Evolutionary conservation across 2,888 invertebrate species (phyloP).

Genomic region (Orthosia incerta): DNA sequence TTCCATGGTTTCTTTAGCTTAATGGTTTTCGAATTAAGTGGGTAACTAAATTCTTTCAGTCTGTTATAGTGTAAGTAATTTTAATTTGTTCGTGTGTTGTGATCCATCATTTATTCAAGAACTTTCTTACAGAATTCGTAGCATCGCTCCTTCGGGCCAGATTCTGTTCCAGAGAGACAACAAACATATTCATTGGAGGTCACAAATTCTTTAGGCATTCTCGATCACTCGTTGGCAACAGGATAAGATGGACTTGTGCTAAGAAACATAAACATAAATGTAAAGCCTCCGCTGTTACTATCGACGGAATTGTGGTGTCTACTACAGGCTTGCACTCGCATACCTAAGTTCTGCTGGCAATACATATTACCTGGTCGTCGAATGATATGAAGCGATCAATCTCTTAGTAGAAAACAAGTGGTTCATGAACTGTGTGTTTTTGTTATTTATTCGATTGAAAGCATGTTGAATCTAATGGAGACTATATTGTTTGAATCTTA

Average conservation of each 20-base stretch:
- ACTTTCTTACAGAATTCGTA: conserved; percentile 75
- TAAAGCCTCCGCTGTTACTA: conserved; percentile 84
- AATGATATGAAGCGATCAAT: conserved; percentile 9
- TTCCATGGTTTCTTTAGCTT: not conserved
- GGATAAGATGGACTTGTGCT: conserved; percentile 86
- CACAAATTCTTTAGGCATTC: conserved; percentile 87
- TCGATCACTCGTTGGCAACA: conserved; percentile 82
- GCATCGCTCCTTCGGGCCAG: conserved; percentile 80
- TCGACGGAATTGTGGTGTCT: conserved; percentile 82
- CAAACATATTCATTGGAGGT: conserved; percentile 83
- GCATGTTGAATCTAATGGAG: not conserved
- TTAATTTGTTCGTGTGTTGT: not conserved
- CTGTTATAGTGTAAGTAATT: conserved; percentile 18
- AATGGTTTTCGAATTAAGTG: not conserved
- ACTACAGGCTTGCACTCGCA: conserved; percentile 84
- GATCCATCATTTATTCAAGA: not conserved
- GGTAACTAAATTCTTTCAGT: not conserved
- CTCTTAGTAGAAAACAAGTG: not conserved
- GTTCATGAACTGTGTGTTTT: not conserved
- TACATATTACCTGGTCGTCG: conserved; percentile 12
- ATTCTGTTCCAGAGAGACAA: conserved; percentile 76
- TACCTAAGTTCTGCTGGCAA: conserved; percentile 23
- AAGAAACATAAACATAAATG: conserved; percentile 87
- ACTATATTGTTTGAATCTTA: conserved; percentile 14
- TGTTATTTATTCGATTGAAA: conserved; percentile 5